Evolutionary conservation across 1,140 invertebrate species (phyloP).

Genomic region (Trichonephila inaurata): DNA sequence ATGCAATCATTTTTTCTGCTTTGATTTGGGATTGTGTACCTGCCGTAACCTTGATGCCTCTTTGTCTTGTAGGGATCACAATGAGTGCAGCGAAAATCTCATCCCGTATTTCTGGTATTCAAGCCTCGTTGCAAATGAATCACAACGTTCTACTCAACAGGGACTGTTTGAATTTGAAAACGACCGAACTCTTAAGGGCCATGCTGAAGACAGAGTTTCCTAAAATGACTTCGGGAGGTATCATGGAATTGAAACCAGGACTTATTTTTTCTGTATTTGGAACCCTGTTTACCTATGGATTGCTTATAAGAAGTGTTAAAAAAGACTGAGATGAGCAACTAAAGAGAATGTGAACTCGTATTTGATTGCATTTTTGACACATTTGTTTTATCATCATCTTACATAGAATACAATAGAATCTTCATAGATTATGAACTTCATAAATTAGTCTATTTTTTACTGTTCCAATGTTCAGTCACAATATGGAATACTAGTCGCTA

Average conservation of each 20-base stretch:
- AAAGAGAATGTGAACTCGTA: background rate
- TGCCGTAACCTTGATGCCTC: background rate
- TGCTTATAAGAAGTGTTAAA: background rate
- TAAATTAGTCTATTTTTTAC: too few relatives aligned
- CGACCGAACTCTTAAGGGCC: background rate
- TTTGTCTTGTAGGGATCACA: background rate
- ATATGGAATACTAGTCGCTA: too few relatives aligned
- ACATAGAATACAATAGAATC: too few relatives aligned
- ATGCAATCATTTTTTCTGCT: background rate
- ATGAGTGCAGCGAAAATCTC: background rate
- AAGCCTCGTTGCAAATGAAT: background rate
- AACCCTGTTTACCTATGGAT: background rate
- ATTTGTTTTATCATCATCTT: too few relatives aligned
- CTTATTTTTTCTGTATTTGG: slow-evolving; percentile 7
- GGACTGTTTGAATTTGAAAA: background rate
- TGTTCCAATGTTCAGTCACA: too few relatives aligned
- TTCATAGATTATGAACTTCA: too few relatives aligned
- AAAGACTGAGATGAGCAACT: background rate
- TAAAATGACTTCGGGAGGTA: background rate
- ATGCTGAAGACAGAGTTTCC: slow-evolving; percentile 1
- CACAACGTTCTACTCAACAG: background rate
- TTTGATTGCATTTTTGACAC: background rate
- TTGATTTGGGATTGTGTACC: background rate
- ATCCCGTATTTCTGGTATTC: background rate
- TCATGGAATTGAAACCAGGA: background rate